A percentile compares a stretch with the other conserved stretches of the same genome.
phyloP scores from a whole-genome alignment of 2,888 invertebrate species.

The Drosophila lacicola region DNA sequence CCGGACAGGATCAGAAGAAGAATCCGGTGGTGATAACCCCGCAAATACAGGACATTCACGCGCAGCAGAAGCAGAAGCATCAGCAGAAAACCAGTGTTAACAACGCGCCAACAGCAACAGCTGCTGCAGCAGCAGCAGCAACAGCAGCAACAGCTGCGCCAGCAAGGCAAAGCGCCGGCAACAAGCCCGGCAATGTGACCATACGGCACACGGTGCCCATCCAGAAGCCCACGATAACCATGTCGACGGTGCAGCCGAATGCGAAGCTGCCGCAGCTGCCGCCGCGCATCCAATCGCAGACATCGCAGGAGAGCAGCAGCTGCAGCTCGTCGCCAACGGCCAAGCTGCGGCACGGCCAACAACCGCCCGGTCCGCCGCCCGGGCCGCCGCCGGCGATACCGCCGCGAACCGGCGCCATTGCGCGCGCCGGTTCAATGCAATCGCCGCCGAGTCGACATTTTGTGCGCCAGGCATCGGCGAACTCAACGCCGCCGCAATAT shows the following conservation, averaged over 20 bases:
- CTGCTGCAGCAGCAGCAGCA: slow-evolving; percentile 48
- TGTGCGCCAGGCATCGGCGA: slow-evolving; percentile 83
- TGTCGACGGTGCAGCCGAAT: slow-evolving; percentile 82
- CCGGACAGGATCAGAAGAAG: slow-evolving; percentile 92
- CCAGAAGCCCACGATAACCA: slow-evolving; percentile 84
- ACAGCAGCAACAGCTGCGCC: slow-evolving; percentile 7
- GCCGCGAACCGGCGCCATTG: slow-evolving; percentile 82
- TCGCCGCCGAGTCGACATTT: slow-evolving; percentile 73
- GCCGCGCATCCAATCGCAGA: slow-evolving; percentile 83
- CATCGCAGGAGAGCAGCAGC: slow-evolving; percentile 77
- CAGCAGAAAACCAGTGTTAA: slow-evolving; percentile 43
- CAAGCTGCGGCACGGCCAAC: slow-evolving; percentile 66
- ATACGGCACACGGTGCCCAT: slow-evolving; percentile 83
- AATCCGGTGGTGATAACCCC: slow-evolving; percentile 83
- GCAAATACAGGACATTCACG: slow-evolving; percentile 84
- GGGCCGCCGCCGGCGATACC: slow-evolving; percentile 85
- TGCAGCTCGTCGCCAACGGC: slow-evolving; percentile 73
- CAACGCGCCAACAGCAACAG: slow-evolving; percentile 49
- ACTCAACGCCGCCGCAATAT: slow-evolving; percentile 84
- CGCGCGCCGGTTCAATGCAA: slow-evolving; percentile 83
- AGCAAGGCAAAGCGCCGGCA: slow-evolving; percentile 5
- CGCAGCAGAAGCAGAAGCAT: slow-evolving; percentile 82
- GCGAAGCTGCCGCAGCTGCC: slow-evolving; percentile 82
- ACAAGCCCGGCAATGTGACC: slow-evolving; percentile 59
- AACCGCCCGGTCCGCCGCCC: slow-evolving; percentile 81